Evolutionary conservation across 1,140 invertebrate species (phyloP).

Genomic region (Apis laboriosa): DNA sequence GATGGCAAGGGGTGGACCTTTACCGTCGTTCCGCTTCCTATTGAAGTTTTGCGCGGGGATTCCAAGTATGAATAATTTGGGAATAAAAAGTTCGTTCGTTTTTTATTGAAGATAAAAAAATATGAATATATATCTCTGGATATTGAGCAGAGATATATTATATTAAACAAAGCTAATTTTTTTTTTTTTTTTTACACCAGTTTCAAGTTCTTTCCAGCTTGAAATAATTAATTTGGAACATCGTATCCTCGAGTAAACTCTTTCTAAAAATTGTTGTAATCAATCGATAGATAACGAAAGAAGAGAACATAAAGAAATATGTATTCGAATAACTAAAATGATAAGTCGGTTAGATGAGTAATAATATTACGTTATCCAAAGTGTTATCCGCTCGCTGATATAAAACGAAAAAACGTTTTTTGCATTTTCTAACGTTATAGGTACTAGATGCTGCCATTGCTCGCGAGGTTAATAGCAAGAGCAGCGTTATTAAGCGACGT

Average conservation of each 20-base stretch:
- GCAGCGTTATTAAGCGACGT: constrained; percentile 53
- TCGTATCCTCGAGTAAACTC: neutral
- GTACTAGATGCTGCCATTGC: constrained; percentile 31
- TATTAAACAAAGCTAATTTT: neutral
- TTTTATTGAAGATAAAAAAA: too few species aligned
- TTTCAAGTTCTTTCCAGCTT: neutral
- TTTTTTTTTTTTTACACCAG: too few species aligned
- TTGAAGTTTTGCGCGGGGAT: neutral
- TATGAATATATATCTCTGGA: too few species aligned
- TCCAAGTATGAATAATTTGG: neutral
- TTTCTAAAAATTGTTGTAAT: neutral
- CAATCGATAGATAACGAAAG: neutral
- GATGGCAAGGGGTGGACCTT: neutral
- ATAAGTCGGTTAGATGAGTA: too few species aligned
- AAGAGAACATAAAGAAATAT: too few species aligned
- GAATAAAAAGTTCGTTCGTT: neutral
- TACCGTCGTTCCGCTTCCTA: neutral
- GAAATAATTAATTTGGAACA: neutral
- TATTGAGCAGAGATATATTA: neutral
- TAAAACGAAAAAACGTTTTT: constrained; percentile 37
- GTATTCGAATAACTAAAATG: too few species aligned
- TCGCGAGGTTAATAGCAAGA: constrained; percentile 66
- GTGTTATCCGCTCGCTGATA: too few species aligned
- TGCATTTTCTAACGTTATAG: constrained; percentile 9
- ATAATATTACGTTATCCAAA: too few species aligned